Base-by-base conservation (phyloP, 1,140 invertebrate genomes). In the Aphelinus certus region DNA sequence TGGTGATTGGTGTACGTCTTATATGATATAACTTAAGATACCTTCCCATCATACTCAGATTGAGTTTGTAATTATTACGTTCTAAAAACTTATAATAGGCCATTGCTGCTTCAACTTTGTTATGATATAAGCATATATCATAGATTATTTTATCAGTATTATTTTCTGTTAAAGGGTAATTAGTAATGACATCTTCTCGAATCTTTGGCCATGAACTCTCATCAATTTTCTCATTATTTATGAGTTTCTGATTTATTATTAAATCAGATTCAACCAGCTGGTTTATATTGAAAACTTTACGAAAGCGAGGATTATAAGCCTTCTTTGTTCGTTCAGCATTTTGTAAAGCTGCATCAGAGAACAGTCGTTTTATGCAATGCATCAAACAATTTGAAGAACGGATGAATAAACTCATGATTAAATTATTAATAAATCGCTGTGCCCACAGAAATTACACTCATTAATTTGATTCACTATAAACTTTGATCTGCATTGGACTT, bases 131-230 rank as follows among this genome's bases (percentile, higher is more conserved):
- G 82, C 91, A 91, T 47, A 87, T 45, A 55, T 88, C 85, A 57
- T 93, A 78, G 26, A 92, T 88, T 5, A 89, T 75, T 57, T 88
- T 87, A 86, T 93, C 91, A 58, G 92, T 82, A 80, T 88, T 91
- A 7, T 81, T 81, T 43, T 82, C 67, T 53, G 84, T 75, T 6
- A 73, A 0, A n/a, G 7, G 1, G 45, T 7, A n/a, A 0, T 46
- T 26, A 5, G 78, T 7, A 2, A 77, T 42, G 0, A 79, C 4
- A n/a, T 68, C 43, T 26, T 79, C 47, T 1, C 78, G 78, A 6
- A 81, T 10, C 0, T n/a, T 7, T 53, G 69, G 45, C 80, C 82
- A 84, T 26, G 26, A 26, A 26, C 26, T 26, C 26, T 26, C 26
- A 26, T 26, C 0, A 70, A 72, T 46, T 7, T 1, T 7, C 71